These are phyloP conservation scores for Pteronura brasiliensis DNA, from an alignment of 2,113 vertebrate genomes.

Conservation along the genomic window DNA sequence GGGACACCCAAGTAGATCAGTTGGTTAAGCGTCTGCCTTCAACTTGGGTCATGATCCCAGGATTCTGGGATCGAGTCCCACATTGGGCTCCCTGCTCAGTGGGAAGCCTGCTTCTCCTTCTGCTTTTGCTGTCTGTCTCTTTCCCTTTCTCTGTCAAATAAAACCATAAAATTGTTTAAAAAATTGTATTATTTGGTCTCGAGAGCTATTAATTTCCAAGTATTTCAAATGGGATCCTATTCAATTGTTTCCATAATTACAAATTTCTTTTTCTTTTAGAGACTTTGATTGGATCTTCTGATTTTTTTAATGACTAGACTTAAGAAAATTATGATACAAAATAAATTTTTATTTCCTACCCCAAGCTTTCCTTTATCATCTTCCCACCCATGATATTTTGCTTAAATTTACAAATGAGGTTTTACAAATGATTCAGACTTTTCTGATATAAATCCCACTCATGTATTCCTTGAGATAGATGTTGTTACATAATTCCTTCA, in stretches of 20 bases:
- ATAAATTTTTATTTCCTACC: neutral
- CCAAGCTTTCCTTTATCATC: neutral
- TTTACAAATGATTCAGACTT: constrained; percentile 47
- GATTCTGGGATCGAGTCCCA: neutral
- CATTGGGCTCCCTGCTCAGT: neutral
- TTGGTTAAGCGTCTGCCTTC: neutral
- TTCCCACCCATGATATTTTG: neutral
- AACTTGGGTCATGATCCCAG: neutral
- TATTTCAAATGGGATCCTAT: constrained; percentile 15
- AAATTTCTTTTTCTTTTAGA: neutral
- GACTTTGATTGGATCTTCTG: neutral
- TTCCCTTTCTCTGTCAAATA: neutral
- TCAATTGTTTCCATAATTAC: neutral
- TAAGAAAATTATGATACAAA: neutral
- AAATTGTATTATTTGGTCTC: neutral
- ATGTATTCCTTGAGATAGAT: neutral
- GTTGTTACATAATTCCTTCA: constrained; percentile 44
- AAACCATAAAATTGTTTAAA: neutral
- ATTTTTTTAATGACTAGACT: neutral
- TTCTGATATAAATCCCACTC: constrained; percentile 28
- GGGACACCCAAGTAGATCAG: neutral
- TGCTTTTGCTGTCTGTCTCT: neutral
- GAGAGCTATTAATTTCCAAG: constrained; percentile 32
- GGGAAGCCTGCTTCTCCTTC: neutral
- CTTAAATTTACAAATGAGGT: neutral